Percentiles rank a stretch among this genome's conserved stretches.
Conservation (phyloP, 2,888 invertebrate species). For the Parasteatoda lunata region DNA sequence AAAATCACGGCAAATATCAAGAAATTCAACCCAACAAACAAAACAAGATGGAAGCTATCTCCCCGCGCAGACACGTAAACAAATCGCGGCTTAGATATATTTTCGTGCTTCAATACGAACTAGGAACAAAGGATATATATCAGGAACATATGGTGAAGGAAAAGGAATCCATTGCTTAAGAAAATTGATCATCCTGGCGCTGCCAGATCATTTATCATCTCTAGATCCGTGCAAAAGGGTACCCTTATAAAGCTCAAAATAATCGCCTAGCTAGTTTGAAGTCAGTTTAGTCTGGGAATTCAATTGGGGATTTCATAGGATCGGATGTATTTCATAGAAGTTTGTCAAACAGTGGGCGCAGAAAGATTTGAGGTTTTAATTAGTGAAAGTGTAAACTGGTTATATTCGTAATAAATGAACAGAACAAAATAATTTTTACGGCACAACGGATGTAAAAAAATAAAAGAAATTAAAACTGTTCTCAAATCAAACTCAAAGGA, state of each 20-base stretch:
- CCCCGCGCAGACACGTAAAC: neutral
- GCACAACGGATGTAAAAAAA: no score
- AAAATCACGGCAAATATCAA: neutral
- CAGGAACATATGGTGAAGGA: constrained; percentile 13
- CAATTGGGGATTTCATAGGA: neutral
- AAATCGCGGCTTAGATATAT: constrained; percentile 4
- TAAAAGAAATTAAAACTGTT: no score
- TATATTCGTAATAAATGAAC: no score
- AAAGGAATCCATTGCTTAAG: constrained; percentile 17
- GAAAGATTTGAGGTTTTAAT: no score
- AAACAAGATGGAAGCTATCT: neutral
- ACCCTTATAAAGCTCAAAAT: constrained; percentile 36
- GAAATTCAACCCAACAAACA: neutral
- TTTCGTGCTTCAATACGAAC: constrained; percentile 9
- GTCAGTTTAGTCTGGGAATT: neutral
- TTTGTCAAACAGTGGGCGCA: no score
- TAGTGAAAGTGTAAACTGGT: no score
- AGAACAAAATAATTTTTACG: no score
- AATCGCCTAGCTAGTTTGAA: constrained; percentile 14
- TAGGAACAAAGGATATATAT: constrained; percentile 27
- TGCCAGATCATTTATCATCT: constrained; percentile 41
- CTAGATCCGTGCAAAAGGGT: neutral
- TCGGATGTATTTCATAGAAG: neutral
- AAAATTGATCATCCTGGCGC: constrained; percentile 34
- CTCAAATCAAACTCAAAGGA: no score